These are phyloP conservation scores for Autographa gamma DNA, from an alignment of 2,888 invertebrate genomes.

Conservation along the genomic window DNA sequence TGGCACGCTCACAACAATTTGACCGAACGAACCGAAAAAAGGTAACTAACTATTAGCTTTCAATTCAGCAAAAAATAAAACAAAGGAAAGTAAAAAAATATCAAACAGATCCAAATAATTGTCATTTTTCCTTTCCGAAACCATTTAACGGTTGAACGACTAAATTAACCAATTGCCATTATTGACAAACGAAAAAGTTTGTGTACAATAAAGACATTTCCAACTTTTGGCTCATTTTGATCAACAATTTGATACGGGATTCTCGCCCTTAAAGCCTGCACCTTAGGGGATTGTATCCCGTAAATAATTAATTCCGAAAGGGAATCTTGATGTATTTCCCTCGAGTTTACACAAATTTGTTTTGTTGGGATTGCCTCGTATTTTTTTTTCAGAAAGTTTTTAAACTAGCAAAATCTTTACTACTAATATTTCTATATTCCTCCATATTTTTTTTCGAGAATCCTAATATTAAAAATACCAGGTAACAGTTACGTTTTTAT, in stretches of 20 bases:
- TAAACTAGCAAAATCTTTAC: conserved; percentile 2
- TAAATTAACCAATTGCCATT: conserved; percentile 54
- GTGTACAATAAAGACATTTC: conserved; percentile 53
- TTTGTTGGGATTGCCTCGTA: conserved; percentile 39
- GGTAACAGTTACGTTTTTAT: background rate
- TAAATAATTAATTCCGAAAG: conserved; percentile 54
- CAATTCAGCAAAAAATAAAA: conserved; percentile 1
- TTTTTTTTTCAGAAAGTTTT: conserved; percentile 50
- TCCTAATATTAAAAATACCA: no score
- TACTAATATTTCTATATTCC: background rate
- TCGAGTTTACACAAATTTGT: conserved; percentile 51
- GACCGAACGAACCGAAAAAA: background rate
- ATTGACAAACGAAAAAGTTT: conserved; percentile 55
- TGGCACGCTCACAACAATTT: background rate
- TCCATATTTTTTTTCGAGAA: background rate
- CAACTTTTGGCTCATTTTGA: conserved; percentile 23
- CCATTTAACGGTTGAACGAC: conserved; percentile 43
- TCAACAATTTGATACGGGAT: conserved; percentile 33
- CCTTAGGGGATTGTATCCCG: conserved; percentile 51
- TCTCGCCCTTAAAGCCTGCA: conserved; percentile 29
- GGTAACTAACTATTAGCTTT: background rate
- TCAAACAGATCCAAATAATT: conserved; percentile 45
- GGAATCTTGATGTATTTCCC: conserved; percentile 61
- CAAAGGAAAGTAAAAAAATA: conserved; percentile 18
- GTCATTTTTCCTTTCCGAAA: conserved; percentile 38